These are phyloP conservation scores for Beaufortia kweichowensis DNA, from an alignment of 2,113 vertebrate species.

Conservation along the genomic window DNA sequence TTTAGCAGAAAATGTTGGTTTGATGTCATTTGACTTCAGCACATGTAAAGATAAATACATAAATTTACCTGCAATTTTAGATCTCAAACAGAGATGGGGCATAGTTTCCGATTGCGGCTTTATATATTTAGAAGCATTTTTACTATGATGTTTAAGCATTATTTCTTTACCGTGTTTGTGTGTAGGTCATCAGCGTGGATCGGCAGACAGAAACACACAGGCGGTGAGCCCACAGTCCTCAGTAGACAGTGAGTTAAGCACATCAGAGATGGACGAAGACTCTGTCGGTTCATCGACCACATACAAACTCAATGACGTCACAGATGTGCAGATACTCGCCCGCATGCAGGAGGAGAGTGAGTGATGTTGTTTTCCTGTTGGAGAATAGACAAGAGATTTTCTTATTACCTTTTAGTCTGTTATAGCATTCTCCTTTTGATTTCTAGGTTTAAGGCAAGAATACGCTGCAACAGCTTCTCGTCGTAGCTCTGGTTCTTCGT, in stretches of 20 bases:
- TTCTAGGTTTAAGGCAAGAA: conserved; percentile 90
- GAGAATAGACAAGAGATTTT: background rate
- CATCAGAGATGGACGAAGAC: conserved; percentile 98
- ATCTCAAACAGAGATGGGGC: too few relatives aligned
- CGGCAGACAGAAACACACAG: conserved; percentile 85
- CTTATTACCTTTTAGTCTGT: background rate
- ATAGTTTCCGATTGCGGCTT: too few relatives aligned
- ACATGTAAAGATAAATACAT: too few relatives aligned
- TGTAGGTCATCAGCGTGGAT: conserved; percentile 83
- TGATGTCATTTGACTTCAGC: too few relatives aligned
- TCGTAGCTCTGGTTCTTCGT: conserved; percentile 96
- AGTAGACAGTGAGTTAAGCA: conserved; percentile 96
- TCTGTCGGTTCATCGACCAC: conserved; percentile 89
- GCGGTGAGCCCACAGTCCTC: conserved; percentile 93
- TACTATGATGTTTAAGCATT: background rate
- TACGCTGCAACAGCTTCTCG: conserved; percentile 92
- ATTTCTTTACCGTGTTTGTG: conserved; percentile 33
- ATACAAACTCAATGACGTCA: conserved; percentile 98
- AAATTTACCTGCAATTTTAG: too few relatives aligned
- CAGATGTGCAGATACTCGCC: conserved; percentile 96
- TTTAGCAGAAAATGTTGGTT: too few relatives aligned
- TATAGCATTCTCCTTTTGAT: background rate
- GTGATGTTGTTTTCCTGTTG: conserved; percentile 53
- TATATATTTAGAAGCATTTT: too few relatives aligned
- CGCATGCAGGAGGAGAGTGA: conserved; percentile 99